Conservation (phyloP, 2,113 vertebrate species). For the Sula dactylatra region DNA sequence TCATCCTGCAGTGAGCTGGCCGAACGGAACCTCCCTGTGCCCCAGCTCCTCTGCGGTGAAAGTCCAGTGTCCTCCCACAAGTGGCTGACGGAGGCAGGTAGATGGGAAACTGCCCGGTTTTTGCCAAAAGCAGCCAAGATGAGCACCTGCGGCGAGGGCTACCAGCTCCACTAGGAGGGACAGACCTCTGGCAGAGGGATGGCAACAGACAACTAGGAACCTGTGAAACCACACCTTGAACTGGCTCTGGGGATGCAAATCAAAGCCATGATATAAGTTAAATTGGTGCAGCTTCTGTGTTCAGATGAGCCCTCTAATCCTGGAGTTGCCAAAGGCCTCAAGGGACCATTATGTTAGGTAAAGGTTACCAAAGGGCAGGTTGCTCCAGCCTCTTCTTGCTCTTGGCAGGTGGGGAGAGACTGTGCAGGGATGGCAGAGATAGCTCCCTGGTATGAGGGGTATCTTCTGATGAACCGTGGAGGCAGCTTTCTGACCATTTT, state of each 20-base stretch:
- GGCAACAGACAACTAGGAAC: not conserved
- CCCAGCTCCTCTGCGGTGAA: not conserved
- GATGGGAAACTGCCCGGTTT: not conserved
- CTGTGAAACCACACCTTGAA: not conserved
- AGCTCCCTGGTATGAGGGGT: not conserved
- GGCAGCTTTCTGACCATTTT: not conserved
- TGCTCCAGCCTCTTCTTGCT: not conserved
- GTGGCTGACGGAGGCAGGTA: not conserved
- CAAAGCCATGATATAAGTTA: not conserved
- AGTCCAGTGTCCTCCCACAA: not conserved
- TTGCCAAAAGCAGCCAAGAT: not conserved
- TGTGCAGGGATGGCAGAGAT: not conserved
- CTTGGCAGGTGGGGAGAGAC: not conserved
- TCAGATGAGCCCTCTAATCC: not conserved
- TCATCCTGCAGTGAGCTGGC: not conserved
- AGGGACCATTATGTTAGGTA: not conserved
- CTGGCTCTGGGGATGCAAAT: not conserved
- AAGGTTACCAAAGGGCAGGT: not conserved
- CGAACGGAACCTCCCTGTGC: not conserved
- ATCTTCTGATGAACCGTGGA: rapidly evolving
- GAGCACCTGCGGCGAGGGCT: not conserved
- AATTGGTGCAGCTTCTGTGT: not conserved
- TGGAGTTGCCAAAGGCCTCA: not conserved
- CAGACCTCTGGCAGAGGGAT: not conserved
- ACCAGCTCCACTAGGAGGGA: not conserved